A percentile compares a stretch with the other conserved stretches of the same genome.
phyloP scores from a whole-genome alignment of 2,797 vertebrate species.

The Phrynocephalus vlangalii region DNA sequence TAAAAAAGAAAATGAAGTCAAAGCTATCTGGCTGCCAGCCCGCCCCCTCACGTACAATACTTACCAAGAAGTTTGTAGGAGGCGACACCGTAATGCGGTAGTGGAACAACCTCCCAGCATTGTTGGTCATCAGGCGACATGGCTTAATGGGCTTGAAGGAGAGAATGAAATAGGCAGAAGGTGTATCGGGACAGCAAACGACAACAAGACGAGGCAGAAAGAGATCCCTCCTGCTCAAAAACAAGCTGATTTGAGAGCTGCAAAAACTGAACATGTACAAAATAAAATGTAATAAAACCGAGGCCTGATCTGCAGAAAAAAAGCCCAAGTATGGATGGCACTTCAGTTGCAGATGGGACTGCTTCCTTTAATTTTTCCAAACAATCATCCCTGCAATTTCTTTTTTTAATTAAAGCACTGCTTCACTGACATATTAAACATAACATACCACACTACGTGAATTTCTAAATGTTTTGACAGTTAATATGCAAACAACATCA shows the following conservation, averaged over 20 bases:
- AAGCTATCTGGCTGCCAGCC: neutral
- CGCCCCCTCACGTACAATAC: slow-evolving; percentile 52
- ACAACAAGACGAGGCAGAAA: slow-evolving; percentile 63
- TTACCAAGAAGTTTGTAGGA: slow-evolving; percentile 97
- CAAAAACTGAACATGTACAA: neutral
- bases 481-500: neutral
- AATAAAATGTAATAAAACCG: neutral
- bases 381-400: neutral
- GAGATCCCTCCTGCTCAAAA: slow-evolving; percentile 32
- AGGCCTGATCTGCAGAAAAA: neutral
- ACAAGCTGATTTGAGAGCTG: no score
- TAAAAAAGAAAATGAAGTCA: slow-evolving; percentile 1
- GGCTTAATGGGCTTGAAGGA: slow-evolving; percentile 84
- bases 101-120: slow-evolving; percentile 93
- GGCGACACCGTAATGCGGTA: slow-evolving; percentile 98
- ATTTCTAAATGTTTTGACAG: neutral
- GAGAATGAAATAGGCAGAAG: slow-evolving; percentile 42
- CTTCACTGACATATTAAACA: neutral
- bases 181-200: slow-evolving; percentile 60
- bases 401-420: neutral
- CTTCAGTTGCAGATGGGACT: neutral
- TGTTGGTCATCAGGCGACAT: slow-evolving; percentile 96
- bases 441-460: neutral
- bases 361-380: neutral
- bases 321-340: neutral